Evolutionary conservation across 1,140 invertebrate genomes (phyloP).

Genomic region (Drosophila parvula): DNA sequence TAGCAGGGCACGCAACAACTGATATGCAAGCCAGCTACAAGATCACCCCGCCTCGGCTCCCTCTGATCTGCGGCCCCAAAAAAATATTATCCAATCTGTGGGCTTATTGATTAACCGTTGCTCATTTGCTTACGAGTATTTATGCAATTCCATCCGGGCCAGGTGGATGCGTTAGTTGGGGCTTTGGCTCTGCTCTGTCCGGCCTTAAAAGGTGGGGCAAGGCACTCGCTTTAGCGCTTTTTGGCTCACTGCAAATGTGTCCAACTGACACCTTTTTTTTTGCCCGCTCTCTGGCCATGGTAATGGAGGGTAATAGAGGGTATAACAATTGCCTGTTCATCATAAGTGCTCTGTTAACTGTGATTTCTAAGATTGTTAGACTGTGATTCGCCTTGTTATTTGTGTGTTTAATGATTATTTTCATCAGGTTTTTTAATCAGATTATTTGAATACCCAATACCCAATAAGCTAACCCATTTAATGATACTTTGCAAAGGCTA

Average conservation of each 20-base stretch:
- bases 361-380: no score
- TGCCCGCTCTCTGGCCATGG: background rate
- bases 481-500: background rate
- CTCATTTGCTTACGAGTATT: conserved; percentile 72
- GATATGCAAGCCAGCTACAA: conserved; percentile 33
- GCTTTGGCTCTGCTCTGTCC: background rate
- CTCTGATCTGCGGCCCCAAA: conserved; percentile 4
- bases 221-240: background rate
- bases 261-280: conserved; percentile 37
- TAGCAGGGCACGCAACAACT: conserved; percentile 70
- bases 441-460: no score
- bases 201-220: conserved; percentile 7
- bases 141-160: conserved; percentile 68
- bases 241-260: conserved; percentile 9
- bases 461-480: no score
- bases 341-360: no score
- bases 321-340: background rate
- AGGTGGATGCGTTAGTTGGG: conserved; percentile 12
- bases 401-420: no score
- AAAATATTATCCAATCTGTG: conserved; percentile 73
- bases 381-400: no score
- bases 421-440: no score
- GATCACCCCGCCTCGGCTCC: conserved; percentile 4
- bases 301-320: conserved; percentile 1
- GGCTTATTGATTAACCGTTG: conserved; percentile 80